Evolutionary conservation across 2,888 invertebrate species (phyloP), one percentile per base, ranked within the genome.

Genomic region (Globia sparganii): DNA sequence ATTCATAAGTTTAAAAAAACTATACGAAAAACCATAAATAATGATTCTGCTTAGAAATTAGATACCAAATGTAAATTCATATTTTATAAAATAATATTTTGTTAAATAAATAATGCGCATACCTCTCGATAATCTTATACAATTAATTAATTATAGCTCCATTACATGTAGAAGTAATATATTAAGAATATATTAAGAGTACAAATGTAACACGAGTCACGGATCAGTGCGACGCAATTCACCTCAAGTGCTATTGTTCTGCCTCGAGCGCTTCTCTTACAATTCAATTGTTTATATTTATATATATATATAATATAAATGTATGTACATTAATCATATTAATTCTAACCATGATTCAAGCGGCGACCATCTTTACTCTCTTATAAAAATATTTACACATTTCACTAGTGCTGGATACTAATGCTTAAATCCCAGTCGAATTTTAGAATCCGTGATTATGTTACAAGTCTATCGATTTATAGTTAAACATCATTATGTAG

Each of bases 351-450:
- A 91, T 90, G 91, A 91, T 92, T 92, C 83, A 92, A 93, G 91
- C 92, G 88, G 89, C 90, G 85, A 84, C 84, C 86, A 86, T 87
- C 86, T 83, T 85, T 88, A 86, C 86, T 84, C 80, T 90, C 88
- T 89, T 90, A 91, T 91, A 91, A 90, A 93, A 93, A 91, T 94
- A 94, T 94, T 92, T 94, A 94, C 94, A 96, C 89, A 90, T 90
- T 91, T 91, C 88, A 85, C 90, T 91, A 91, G 88, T 91, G 90
- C 90, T 90, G 91, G 91, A 90, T 89, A 90, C 88, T 89, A 91
- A 87, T 89, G 88, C 86, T 90, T 90, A 90, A 88, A 88, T 90
- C 91, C 91, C 93, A 94, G 93, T 94, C 94, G 91, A 92, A 92
- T 92, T 89, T 91, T 88, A 91, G 91, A 94, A 94, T 93, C 91